Evolutionary conservation across 2,113 vertebrate species (phyloP).

Genomic region (Lepisosteus osseus): DNA sequence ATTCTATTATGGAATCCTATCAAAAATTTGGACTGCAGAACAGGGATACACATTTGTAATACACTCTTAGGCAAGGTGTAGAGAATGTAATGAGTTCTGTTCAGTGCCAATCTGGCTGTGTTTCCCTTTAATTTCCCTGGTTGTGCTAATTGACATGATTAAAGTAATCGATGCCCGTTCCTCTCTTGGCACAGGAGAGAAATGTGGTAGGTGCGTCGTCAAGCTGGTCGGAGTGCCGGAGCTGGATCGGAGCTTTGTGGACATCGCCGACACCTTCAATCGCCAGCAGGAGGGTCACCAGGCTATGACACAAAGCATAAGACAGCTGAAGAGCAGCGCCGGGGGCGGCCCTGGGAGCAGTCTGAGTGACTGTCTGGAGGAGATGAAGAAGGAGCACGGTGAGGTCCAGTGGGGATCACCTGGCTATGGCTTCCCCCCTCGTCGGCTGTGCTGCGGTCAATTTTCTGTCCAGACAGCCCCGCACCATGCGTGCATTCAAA

Average conservation of each 20-base stretch:
- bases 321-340: slow-evolving; percentile 38
- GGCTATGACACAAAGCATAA: slow-evolving; percentile 43
- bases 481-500: too few relatives aligned
- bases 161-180: not conserved
- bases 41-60: too few relatives aligned
- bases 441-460: too few relatives aligned
- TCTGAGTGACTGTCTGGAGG: slow-evolving; percentile 42
- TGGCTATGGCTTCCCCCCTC: too few relatives aligned
- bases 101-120: too few relatives aligned
- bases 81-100: too few relatives aligned
- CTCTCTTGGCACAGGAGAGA: slow-evolving; percentile 14
- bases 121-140: too few relatives aligned
- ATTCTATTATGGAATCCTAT: too few relatives aligned
- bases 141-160: too few relatives aligned
- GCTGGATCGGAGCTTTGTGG: slow-evolving; percentile 49
- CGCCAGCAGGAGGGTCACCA: slow-evolving; percentile 54
- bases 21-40: too few relatives aligned
- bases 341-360: slow-evolving; percentile 24
- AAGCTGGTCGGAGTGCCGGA: slow-evolving; percentile 48
- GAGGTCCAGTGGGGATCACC: slow-evolving; percentile 24
- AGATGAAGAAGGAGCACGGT: slow-evolving; percentile 49
- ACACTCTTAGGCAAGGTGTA: too few relatives aligned
- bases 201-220: slow-evolving; percentile 37
- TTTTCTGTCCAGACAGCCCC: too few relatives aligned
- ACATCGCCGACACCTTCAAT: slow-evolving; percentile 53